These are phyloP conservation scores for Ochotona princeps DNA, from an alignment of 2,113 vertebrate species.

Conservation along the genomic window DNA sequence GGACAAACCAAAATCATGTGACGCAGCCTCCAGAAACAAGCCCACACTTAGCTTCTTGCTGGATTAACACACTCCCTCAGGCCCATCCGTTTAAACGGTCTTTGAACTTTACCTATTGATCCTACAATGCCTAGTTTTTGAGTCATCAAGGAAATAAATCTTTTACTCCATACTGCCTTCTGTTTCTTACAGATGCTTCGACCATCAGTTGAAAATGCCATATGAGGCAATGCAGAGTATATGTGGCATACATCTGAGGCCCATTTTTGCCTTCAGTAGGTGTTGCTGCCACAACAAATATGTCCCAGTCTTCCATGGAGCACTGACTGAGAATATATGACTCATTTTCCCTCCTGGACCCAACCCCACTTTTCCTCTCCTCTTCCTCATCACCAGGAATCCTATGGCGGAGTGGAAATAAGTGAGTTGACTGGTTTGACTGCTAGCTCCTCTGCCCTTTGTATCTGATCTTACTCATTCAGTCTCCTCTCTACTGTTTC, in stretches of 20 bases:
- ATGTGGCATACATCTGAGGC: not conserved
- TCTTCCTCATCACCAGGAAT: not conserved
- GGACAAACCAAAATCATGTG: not conserved
- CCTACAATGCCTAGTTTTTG: not conserved
- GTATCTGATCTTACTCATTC: not conserved
- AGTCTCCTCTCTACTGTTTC: not conserved
- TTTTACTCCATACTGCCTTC: not conserved
- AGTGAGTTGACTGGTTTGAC: not conserved
- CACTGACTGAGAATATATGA: not conserved
- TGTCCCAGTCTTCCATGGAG: not conserved
- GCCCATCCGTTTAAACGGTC: not conserved
- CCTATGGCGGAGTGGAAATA: not conserved
- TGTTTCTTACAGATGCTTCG: not conserved
- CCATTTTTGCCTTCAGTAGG: not conserved
- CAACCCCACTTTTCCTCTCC: not conserved
- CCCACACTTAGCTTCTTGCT: not conserved
- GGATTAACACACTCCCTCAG: not conserved
- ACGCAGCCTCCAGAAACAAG: not conserved
- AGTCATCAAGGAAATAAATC: not conserved
- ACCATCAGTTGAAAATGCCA: not conserved
- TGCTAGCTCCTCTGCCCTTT: not conserved
- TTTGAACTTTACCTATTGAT: not conserved
- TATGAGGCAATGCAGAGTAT: not conserved
- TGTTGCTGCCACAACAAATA: not conserved
- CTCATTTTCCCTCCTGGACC: not conserved